Evolutionary conservation across 2,797 vertebrate genomes (phyloP).

Genomic region (Nyctibius grandis): DNA sequence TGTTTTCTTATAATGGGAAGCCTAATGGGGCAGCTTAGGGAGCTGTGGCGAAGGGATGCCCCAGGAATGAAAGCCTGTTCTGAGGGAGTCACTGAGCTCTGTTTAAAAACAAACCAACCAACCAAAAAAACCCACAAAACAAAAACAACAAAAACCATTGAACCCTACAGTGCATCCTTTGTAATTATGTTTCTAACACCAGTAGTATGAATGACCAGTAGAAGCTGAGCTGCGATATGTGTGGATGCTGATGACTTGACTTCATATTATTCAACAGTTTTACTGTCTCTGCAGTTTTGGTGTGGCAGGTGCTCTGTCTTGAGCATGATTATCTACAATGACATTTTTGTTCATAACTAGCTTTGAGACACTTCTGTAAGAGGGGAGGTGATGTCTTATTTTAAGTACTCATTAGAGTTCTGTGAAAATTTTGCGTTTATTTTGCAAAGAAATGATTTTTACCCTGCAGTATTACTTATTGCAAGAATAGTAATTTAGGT

Average conservation of each 20-base stretch:
- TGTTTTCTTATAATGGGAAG: neutral
- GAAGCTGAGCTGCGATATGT: neutral
- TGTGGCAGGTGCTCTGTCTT: neutral
- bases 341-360: neutral
- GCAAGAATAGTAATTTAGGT: neutral
- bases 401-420: neutral
- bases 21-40: neutral
- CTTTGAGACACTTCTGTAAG: neutral
- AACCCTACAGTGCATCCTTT: neutral
- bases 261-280: neutral
- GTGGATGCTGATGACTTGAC: neutral
- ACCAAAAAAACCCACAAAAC: neutral
- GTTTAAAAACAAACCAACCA: neutral
- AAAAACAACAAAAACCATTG: too few relatives aligned
- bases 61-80: neutral
- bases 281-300: neutral
- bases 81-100: neutral
- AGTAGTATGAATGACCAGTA: neutral
- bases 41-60: neutral
- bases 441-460: neutral
- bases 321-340: neutral
- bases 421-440: neutral
- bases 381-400: neutral
- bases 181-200: neutral
- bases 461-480: neutral